Conservation (phyloP, 2,888 invertebrate species). For the Apamea anceps region DNA sequence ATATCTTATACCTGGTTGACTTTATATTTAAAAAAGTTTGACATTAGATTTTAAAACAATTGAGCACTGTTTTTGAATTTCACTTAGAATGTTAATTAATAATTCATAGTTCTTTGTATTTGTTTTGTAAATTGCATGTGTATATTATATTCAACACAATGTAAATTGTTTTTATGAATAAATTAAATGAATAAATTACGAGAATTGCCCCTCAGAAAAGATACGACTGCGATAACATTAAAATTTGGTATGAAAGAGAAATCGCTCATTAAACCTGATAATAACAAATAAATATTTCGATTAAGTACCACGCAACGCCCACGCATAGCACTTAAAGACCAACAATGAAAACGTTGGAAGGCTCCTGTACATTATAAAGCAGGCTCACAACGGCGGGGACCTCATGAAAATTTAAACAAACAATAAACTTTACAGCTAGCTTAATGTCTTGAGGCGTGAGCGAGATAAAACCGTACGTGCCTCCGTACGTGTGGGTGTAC, state of each 20-base stretch:
- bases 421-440: slow-evolving; percentile 63
- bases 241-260: neutral
- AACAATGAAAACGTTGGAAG: slow-evolving; percentile 43
- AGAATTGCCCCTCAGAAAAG: neutral
- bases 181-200: neutral
- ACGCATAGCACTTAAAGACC: slow-evolving; percentile 43
- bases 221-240: neutral
- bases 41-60: too few species aligned
- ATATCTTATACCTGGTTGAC: too few species aligned
- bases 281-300: slow-evolving; percentile 35
- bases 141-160: too few species aligned
- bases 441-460: slow-evolving; percentile 59
- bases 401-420: slow-evolving; percentile 67
- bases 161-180: too few species aligned
- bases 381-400: slow-evolving; percentile 35
- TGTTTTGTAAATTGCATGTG: too few species aligned
- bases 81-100: too few species aligned
- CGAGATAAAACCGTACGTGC: slow-evolving; percentile 59
- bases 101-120: too few species aligned
- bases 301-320: slow-evolving; percentile 41
- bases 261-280: slow-evolving; percentile 11
- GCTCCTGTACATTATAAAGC: slow-evolving; percentile 53
- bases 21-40: too few species aligned
- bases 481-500: slow-evolving; percentile 28
- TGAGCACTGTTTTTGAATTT: too few species aligned